Conservation (phyloP, 1,140 invertebrate genomes). For the Galleria mellonella region DNA sequence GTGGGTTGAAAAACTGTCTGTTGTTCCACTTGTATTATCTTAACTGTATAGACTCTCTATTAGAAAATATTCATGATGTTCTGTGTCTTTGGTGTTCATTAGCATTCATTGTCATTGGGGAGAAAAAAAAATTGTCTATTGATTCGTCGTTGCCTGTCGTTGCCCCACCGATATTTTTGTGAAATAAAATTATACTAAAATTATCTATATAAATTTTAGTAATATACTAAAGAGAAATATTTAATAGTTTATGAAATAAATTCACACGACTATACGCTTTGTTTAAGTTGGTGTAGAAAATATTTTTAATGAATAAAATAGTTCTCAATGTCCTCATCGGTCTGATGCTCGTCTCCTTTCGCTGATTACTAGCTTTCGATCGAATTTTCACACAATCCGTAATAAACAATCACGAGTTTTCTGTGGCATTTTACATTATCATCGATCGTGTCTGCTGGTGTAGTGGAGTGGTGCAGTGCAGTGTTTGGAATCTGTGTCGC, state of each 20-base stretch:
- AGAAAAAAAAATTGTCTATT: slow-evolving; percentile 68
- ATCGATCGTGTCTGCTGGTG: slow-evolving; percentile 3
- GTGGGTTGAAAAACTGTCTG: too few species aligned
- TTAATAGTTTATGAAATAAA: too few species aligned
- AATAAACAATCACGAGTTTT: slow-evolving; percentile 42
- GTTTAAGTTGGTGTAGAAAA: slow-evolving; percentile 1
- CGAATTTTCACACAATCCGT: slow-evolving; percentile 54
- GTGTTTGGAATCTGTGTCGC: slow-evolving; percentile 21
- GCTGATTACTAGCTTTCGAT: slow-evolving; percentile 53
- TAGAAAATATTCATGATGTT: too few species aligned
- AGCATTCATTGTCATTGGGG: slow-evolving; percentile 17
- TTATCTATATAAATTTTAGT: slow-evolving; percentile 6
- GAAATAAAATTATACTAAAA: slow-evolving; percentile 42
- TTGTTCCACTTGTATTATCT: too few species aligned
- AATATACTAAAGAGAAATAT: too few species aligned
- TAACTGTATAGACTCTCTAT: too few species aligned
- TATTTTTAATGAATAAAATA: slow-evolving; percentile 41
- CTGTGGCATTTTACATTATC: slow-evolving; percentile 17
- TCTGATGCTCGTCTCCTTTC: slow-evolving; percentile 32
- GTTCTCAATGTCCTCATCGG: slow-evolving; percentile 32
- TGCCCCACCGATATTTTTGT: slow-evolving; percentile 61
- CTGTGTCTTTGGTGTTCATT: too few species aligned
- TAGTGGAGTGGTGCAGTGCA: slow-evolving; percentile 42
- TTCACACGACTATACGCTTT: too few species aligned
- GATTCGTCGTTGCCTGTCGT: slow-evolving; percentile 63